Percentiles rank a stretch among this genome's conserved stretches.
Evolutionary conservation across 1,140 invertebrate species (phyloP).

Genomic region (Scaptomyza montana): DNA sequence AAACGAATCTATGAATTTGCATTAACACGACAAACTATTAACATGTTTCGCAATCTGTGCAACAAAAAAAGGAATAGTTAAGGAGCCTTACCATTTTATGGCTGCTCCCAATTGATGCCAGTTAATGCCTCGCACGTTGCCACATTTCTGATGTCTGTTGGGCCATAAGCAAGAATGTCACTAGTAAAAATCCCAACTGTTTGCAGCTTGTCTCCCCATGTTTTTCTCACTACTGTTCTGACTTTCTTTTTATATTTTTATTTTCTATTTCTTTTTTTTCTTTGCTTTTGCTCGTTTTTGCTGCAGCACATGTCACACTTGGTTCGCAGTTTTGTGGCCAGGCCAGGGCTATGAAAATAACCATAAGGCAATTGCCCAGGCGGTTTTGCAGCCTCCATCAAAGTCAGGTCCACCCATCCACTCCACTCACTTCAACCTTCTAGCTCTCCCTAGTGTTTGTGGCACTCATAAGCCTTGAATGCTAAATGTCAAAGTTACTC

Average conservation of each 20-base stretch:
- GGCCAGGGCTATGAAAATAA: constrained; percentile 81
- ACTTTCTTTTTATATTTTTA: background rate
- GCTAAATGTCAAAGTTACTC: constrained; percentile 83
- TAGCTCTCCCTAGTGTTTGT: constrained; percentile 31
- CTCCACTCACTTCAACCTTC: background rate
- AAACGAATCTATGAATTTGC: background rate
- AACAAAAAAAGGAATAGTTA: background rate
- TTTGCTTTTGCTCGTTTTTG: constrained; percentile 38
- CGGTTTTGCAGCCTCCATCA: constrained; percentile 51
- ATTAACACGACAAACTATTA: background rate
- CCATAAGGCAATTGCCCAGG: constrained; percentile 80
- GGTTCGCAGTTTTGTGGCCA: constrained; percentile 78
- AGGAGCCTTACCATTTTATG: constrained; percentile 19
- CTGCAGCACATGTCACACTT: constrained; percentile 71
- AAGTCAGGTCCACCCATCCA: background rate
- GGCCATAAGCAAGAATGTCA: constrained; percentile 42
- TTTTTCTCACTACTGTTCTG: constrained; percentile 18
- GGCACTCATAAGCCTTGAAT: constrained; percentile 82
- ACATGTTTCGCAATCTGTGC: constrained; percentile 16
- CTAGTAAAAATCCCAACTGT: constrained; percentile 66
- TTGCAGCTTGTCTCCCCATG: constrained; percentile 48
- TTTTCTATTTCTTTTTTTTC: constrained; percentile 14
- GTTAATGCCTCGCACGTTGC: constrained; percentile 33
- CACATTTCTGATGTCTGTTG: constrained; percentile 27
- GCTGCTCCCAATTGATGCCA: constrained; percentile 23